Evolutionary conservation across 1,140 invertebrate genomes (phyloP), one percentile per base, ranked within the genome.

Genomic region (Drosophila rhopaloa): DNA sequence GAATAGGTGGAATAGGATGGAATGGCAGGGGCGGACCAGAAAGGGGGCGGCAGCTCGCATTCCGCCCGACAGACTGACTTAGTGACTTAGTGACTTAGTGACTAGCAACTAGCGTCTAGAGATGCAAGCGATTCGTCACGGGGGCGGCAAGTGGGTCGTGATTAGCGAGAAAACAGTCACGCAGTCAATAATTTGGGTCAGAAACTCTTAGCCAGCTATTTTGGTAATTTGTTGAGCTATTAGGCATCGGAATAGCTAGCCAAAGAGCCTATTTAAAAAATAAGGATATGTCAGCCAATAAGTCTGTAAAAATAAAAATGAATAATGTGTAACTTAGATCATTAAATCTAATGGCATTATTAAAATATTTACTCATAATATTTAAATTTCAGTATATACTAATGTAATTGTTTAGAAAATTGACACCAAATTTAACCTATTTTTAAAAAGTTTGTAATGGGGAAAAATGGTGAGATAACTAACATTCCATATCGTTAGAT

Each of bases 1-100:
- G 59, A 32, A 29, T 27, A 29, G 27, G 8, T 57, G 40, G 55
- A 27, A 9, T 35, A 24, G 6, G 9, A n/a, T 27, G 58, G 62
- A 66, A 61, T 47, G 62, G 6, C 40, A 10, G 54, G 46, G 50
- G 9, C 14, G 46, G 32, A 35, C 5, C 24, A 38, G 40, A 24
- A 32, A 19, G 19, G 55, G 53, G 58, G 37, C 24, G 58, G 37
- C 24, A 38, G 40, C 47, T 48, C 48, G 79, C 76, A 86, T 88
- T 88, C 82, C 82, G 79, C 59, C 54, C 48, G 73, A 61, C 70
- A 70, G 63, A 77, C 66, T 84, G 81, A 83, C 76, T 82, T 74
- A 83, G 59, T 79, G 62, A 85, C 81, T 85, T 81, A 81, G 5
- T 32, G 29, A 32, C 29, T 32, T 32, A 32, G 29, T 32, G 29